Conservation (phyloP, 64 coral and sea anemone species). For the Montipora sp. region DNA sequence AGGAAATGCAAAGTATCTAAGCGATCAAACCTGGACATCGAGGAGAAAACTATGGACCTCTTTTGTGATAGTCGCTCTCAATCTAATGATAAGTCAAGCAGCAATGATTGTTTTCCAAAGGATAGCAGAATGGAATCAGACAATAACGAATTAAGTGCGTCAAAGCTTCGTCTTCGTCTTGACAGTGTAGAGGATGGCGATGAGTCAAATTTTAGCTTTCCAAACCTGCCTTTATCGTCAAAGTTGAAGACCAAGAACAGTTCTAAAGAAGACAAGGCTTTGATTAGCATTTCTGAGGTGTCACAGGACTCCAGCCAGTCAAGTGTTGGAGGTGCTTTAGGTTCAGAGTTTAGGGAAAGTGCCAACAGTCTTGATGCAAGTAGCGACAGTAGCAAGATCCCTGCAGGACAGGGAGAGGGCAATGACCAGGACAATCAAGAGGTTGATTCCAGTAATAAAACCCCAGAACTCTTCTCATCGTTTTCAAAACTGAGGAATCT, state of each 20-base stretch:
- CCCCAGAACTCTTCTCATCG: slow-evolving; percentile 70
- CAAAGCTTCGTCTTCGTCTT: slow-evolving; percentile 58
- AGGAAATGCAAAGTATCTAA: slow-evolving; percentile 7
- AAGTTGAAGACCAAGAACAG: neutral
- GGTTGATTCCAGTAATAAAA: slow-evolving; percentile 48
- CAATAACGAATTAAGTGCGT: neutral
- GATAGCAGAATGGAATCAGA: neutral
- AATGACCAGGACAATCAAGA: slow-evolving; percentile 18
- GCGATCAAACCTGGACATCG: neutral
- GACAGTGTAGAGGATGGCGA: slow-evolving; percentile 69
- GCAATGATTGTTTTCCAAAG: neutral
- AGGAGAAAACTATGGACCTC: slow-evolving; percentile 50
- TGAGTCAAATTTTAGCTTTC: slow-evolving; percentile 40
- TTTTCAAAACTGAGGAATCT: slow-evolving; percentile 65
- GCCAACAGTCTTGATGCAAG: slow-evolving; percentile 71
- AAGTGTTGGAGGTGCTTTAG: slow-evolving; percentile 35
- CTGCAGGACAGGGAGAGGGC: slow-evolving; percentile 63
- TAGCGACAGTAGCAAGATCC: slow-evolving; percentile 86
- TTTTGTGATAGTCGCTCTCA: slow-evolving; percentile 42
- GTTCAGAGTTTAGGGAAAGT: slow-evolving; percentile 50
- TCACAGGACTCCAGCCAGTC: slow-evolving; percentile 81
- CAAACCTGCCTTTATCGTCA: slow-evolving; percentile 2
- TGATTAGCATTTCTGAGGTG: slow-evolving; percentile 23
- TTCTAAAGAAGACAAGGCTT: neutral
- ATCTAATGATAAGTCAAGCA: neutral